A percentile compares a stretch with the other conserved stretches of the same genome.
Evolutionary conservation across 1,140 invertebrate species (phyloP).

Genomic region (Vollenhovia emeryi): DNA sequence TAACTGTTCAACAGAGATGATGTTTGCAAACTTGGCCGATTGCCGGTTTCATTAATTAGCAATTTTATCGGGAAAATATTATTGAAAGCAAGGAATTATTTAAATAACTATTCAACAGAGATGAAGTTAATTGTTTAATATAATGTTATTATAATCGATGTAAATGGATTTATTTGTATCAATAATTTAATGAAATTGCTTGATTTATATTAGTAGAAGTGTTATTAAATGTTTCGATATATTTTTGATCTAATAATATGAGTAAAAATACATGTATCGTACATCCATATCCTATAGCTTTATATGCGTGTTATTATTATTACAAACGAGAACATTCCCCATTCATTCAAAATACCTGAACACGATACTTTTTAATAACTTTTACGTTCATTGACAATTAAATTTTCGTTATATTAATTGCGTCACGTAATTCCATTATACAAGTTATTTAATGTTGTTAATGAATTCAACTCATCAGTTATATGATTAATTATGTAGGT

Average conservation of each 20-base stretch:
- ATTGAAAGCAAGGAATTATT: constrained; percentile 9
- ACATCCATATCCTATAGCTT: not conserved
- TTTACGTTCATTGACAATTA: constrained; percentile 10
- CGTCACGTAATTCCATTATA: not conserved
- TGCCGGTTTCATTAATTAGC: not conserved
- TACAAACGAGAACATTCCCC: not conserved
- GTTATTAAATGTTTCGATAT: not conserved
- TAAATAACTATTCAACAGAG: constrained; percentile 14
- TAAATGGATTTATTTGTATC: constrained; percentile 13
- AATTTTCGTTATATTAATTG: not conserved
- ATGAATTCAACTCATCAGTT: not conserved
- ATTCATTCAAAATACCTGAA: not conserved
- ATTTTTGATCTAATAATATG: not conserved
- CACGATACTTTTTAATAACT: not conserved
- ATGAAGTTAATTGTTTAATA: constrained; percentile 11
- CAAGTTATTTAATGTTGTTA: constrained; percentile 14
- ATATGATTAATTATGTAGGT: constrained; percentile 18
- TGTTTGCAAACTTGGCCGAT: not conserved
- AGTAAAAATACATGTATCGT: not conserved
- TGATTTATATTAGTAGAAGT: not conserved
- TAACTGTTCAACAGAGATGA: constrained; percentile 17
- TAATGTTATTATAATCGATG: constrained; percentile 11
- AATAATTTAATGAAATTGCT: constrained; percentile 24
- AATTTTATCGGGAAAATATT: not conserved
- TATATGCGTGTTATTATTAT: not conserved